Evolutionary conservation across 64 coral and sea anemone species (phyloP).

Genomic region (Actinia tenebrosa): DNA sequence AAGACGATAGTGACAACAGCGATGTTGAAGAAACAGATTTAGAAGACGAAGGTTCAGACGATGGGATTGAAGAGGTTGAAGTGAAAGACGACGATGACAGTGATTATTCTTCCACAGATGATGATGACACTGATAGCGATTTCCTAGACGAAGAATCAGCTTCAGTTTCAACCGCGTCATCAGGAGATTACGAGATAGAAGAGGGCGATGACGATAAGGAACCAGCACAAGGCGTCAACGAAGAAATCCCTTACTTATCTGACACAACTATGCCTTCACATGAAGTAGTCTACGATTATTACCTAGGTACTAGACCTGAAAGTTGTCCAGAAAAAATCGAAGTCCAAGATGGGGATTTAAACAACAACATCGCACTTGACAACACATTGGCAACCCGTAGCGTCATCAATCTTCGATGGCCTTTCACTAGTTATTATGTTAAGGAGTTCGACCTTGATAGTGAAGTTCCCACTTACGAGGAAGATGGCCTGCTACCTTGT

Average conservation of each 20-base stretch:
- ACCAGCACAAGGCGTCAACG: neutral
- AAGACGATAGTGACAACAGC: neutral
- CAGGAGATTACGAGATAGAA: neutral
- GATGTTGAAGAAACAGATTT: neutral
- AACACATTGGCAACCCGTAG: constrained; percentile 23
- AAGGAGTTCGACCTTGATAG: constrained; percentile 48
- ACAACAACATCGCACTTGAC: neutral
- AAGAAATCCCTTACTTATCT: neutral
- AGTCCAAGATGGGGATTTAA: neutral
- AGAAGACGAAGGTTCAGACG: neutral
- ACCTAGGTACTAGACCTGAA: neutral
- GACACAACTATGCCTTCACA: neutral
- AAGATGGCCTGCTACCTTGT: constrained; percentile 27
- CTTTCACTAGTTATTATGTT: constrained; percentile 73
- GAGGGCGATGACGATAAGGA: neutral
- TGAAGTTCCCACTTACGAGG: neutral
- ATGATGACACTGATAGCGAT: neutral
- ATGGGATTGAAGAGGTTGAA: neutral
- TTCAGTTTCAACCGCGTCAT: neutral
- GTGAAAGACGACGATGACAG: neutral
- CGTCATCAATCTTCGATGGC: constrained; percentile 67
- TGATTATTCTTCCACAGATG: neutral
- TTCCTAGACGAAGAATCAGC: neutral
- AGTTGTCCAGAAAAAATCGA: constrained; percentile 1
- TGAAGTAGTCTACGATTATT: neutral